Conservation (phyloP, 37 sponge, comb jelly and placozoan species). For the Corticium candelabrum region DNA sequence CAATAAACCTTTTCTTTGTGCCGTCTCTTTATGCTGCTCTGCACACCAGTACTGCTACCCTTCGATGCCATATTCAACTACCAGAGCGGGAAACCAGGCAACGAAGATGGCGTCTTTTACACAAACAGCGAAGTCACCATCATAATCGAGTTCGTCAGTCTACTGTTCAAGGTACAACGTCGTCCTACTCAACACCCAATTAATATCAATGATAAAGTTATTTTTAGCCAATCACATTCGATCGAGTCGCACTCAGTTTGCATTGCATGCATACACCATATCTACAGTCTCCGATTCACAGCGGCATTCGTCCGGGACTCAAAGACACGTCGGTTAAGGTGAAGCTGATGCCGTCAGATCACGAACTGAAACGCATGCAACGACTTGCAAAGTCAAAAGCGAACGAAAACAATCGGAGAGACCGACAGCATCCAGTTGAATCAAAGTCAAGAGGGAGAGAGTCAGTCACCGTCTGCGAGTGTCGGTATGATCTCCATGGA, state of each 20-base stretch:
- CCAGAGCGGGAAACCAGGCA: not conserved
- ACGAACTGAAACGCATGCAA: no score
- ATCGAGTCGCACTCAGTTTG: not conserved
- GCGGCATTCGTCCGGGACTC: not conserved
- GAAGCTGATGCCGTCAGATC: not conserved
- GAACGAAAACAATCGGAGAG: no score
- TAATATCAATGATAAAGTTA: not conserved
- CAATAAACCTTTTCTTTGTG: no score
- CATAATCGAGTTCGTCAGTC: not conserved
- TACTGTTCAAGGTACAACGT: not conserved
- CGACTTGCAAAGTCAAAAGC: no score
- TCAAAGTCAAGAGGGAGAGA: no score
- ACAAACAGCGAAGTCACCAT: not conserved
- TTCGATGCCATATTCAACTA: not conserved
- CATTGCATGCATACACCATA: not conserved
- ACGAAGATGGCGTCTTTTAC: not conserved
- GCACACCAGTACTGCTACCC: not conserved
- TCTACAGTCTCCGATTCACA: not conserved
- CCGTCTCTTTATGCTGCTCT: no score
- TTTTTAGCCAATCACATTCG: not conserved
- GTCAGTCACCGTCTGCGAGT: no score
- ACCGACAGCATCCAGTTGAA: no score
- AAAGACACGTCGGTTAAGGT: not conserved
- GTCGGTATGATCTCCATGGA: no score
- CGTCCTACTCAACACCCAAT: not conserved